Evolutionary conservation across 1,140 invertebrate genomes (phyloP), one percentile per base, ranked within the genome.

Genomic region (Pomacea maculata): DNA sequence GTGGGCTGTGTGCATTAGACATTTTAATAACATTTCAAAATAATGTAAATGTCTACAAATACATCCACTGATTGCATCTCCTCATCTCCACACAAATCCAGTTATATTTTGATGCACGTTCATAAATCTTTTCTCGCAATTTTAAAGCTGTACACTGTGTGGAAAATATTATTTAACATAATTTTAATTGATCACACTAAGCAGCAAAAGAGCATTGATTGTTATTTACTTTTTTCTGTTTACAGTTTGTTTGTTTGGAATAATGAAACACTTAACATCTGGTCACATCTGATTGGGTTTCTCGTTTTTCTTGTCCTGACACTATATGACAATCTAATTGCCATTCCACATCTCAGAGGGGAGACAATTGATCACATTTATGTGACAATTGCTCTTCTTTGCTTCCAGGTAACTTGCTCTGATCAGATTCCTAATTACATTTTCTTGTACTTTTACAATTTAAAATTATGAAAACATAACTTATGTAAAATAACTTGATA

Each of bases 261-360:
- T 25, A 99, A 99, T 89, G 97, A 99, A 91, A 98, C 97, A 8
- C 94, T 99, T 84, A 99, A 99, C 87, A 98, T 99, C 88, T 99
- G 97, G 97, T 97, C 96, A 78, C 97, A 99, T 91, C 93, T 99
- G 83, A 94, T 97, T 83, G 97, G 97, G 14, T 98, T 97, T 93
- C 94, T 97, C 87, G 91, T 98, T 15, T 96, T 99, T 85, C 91
- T 96, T 29, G 94, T 94, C 29, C 91, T 98, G 75, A 96, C 96
- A 14, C 92, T 97, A 65, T 95, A 97, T 86, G 97, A 97, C 80
- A 90, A 92, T 88, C 93, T 97, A 67, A 94, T 95, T 11, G 75
- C 86, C 54, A 83, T 92, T 52, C 92, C 92, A 14, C 67, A 75
- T n/a, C 79, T 89, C 63, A 81, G 85, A 25, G 88, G 90, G 34